These are phyloP conservation scores for Campopleginae sp. DNA, from an alignment of 2,888 invertebrate species.

Conservation along the genomic window DNA sequence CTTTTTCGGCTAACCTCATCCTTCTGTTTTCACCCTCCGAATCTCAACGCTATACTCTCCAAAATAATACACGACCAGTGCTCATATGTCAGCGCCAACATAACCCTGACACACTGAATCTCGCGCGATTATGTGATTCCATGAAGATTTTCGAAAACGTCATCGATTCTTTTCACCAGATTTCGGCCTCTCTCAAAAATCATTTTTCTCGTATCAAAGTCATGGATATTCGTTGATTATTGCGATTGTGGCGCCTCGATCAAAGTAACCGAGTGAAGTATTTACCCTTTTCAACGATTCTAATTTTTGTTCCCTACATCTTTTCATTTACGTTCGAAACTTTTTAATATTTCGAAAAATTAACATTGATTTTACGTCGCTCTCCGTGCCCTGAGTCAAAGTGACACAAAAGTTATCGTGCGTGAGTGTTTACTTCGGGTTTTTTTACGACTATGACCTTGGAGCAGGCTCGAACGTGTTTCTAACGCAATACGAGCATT, in stretches of 20 bases:
- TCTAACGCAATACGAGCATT: not conserved
- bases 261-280: not conserved
- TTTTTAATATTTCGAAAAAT: not conserved
- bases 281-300: not conserved
- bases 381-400: not conserved
- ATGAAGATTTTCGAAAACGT: conserved; percentile 8
- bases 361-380: not conserved
- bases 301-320: not conserved
- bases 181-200: conserved; percentile 10
- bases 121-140: conserved; percentile 10
- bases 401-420: not conserved
- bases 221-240: conserved; percentile 22
- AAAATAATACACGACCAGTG: not conserved
- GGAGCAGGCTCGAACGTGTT: conserved; percentile 11
- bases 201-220: conserved; percentile 17
- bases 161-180: not conserved
- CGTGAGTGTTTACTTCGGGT: not conserved
- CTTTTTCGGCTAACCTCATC: not conserved
- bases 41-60: not conserved
- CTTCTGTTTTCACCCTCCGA: not conserved
- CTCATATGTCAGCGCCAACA: not conserved
- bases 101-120: not conserved
- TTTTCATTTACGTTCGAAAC: not conserved
- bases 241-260: not conserved
- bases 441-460: conserved; percentile 5